Evolutionary conservation across 2,113 vertebrate species (phyloP), one percentile per base, ranked within the genome.

Genomic region (Salminus brasiliensis): DNA sequence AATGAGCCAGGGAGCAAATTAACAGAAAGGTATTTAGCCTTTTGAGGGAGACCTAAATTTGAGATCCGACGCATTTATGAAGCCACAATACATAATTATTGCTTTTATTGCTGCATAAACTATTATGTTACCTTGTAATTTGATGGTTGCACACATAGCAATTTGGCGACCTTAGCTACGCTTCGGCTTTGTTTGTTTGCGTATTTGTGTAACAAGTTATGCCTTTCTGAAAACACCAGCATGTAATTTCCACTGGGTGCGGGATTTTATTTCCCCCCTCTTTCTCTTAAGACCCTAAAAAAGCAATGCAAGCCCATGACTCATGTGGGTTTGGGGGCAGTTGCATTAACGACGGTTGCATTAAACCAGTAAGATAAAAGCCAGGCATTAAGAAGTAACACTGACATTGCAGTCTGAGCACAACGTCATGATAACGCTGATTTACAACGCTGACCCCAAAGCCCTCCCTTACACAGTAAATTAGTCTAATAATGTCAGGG

Each of bases 61-160:
- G 84, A 93, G 88, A 88, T 87, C 90, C 86, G 30, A 86, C 79
- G 68, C 81, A 87, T 92, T 93, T 92, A 91, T 91, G 90, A 93
- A 89, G 85, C 94, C 93, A 88, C 88, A 90, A 92, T 89, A 87
- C 93, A 82, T 87, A 93, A 91, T 94, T 95, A 93, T 88, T 90
- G 84, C 39, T 88, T 90, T 91, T 93, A 89, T 84, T 92, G 89
- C 93, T 94, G 91, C 90, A 93, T 91, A 94, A 93, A 94, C 87
- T 81, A 89, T 93, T 93, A 93, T 88, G 89, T 93, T 94, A 91
- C 89, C 88, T 93, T 95, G 90, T 93, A 94, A 95, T 96, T 96
- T 95, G 84, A 93, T 91, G 91, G 93, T 92, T 89, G 87, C 91
- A 80, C 89, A 79, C 85, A 85, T 94, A 92, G 87, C 85, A 90